Evolutionary conservation across 2,888 invertebrate genomes (phyloP).

Genomic region (Chymomyza amoena): DNA sequence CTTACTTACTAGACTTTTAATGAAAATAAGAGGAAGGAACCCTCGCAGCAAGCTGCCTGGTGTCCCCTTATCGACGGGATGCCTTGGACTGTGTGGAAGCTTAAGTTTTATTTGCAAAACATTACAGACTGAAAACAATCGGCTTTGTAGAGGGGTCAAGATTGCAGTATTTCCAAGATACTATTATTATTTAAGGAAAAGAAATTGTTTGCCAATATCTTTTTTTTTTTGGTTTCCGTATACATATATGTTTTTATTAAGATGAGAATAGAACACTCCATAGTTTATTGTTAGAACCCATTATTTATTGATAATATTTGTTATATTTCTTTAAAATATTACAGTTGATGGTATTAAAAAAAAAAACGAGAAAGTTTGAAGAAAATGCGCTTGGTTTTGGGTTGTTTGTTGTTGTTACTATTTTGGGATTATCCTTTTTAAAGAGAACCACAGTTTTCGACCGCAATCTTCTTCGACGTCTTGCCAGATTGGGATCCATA

Average conservation of each 20-base stretch:
- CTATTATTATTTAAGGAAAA: too few species aligned
- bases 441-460: slow-evolving; percentile 91
- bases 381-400: slow-evolving; percentile 61
- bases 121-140: too few species aligned
- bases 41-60: too few species aligned
- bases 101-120: too few species aligned
- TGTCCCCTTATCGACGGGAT: too few species aligned
- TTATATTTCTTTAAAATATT: slow-evolving; percentile 62
- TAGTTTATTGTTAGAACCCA: slow-evolving; percentile 19
- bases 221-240: neutral
- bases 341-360: slow-evolving; percentile 64
- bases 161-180: too few species aligned
- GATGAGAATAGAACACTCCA: neutral
- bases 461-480: slow-evolving; percentile 88
- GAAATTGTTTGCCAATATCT: too few species aligned
- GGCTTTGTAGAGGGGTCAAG: too few species aligned
- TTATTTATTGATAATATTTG: slow-evolving; percentile 61
- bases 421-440: slow-evolving; percentile 47
- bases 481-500: slow-evolving; percentile 91
- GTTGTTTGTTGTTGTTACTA: slow-evolving; percentile 35
- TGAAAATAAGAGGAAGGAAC: too few species aligned
- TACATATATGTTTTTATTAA: neutral
- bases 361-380: slow-evolving; percentile 19
- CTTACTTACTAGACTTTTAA: too few species aligned
- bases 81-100: too few species aligned